These are phyloP conservation scores for Eufriesea mexicana DNA, from an alignment of 1,140 invertebrate species.

Conservation along the genomic window DNA sequence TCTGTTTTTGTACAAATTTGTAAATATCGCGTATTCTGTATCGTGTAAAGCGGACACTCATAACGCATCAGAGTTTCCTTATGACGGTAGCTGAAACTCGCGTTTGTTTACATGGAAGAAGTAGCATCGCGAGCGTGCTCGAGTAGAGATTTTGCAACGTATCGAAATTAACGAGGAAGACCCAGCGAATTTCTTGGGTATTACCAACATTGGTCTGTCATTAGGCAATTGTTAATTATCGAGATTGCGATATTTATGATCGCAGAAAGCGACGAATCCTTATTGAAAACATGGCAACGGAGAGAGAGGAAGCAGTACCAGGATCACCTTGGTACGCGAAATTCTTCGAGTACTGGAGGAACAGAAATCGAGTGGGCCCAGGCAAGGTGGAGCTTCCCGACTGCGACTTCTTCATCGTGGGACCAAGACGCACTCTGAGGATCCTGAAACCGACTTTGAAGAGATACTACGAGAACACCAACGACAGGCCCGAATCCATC, in stretches of 20 bases:
- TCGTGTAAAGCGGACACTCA: too few relatives aligned
- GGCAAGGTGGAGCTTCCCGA: constrained; percentile 74
- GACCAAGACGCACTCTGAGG: constrained; percentile 73
- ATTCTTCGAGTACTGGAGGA: constrained; percentile 71
- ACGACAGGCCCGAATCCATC: constrained; percentile 74
- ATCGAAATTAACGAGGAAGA: too few relatives aligned
- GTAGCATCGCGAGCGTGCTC: too few relatives aligned
- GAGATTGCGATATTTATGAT: constrained; percentile 46
- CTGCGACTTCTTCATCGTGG: constrained; percentile 78
- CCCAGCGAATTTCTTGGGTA: too few relatives aligned
- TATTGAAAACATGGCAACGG: constrained; percentile 38
- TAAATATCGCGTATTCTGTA: too few relatives aligned
- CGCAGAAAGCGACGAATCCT: background rate
- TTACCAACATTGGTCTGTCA: too few relatives aligned
- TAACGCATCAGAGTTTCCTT: too few relatives aligned
- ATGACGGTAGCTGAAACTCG: too few relatives aligned
- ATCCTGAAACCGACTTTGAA: constrained; percentile 71
- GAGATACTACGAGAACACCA: constrained; percentile 73
- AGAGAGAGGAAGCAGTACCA: constrained; percentile 51
- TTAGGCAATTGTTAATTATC: too few relatives aligned
- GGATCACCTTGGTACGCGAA: constrained; percentile 73
- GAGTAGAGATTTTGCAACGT: too few relatives aligned
- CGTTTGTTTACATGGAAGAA: too few relatives aligned
- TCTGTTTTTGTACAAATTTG: too few relatives aligned
- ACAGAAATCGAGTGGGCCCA: constrained; percentile 75